phyloP scores from a whole-genome alignment of 2,797 vertebrate species.

The Onychomys leucogaster region DNA sequence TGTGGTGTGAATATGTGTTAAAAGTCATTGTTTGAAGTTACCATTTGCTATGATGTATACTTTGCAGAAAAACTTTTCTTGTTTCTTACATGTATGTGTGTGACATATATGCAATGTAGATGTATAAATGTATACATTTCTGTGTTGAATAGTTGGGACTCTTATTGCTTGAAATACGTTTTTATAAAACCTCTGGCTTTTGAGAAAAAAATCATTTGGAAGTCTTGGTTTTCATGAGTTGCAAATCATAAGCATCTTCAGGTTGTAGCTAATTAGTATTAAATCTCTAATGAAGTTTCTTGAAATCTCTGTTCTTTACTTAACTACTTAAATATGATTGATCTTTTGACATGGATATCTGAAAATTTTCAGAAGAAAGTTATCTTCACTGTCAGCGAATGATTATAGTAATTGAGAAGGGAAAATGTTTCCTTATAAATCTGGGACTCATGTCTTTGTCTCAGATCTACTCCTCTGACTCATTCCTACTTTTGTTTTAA shows the following conservation, averaged over 20 bases:
- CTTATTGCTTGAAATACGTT: constrained; percentile 42
- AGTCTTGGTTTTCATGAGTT: constrained; percentile 38
- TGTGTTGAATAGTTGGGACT: constrained; percentile 35
- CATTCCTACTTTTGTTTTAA: constrained; percentile 53
- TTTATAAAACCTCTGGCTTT: constrained; percentile 54
- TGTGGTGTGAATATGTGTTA: constrained; percentile 35
- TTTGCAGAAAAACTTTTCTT: constrained; percentile 32
- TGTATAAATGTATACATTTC: not conserved
- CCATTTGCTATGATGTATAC: constrained; percentile 44
- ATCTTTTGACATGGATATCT: not conserved
- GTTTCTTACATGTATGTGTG: not conserved
- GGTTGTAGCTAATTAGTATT: constrained; percentile 18
- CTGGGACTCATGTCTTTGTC: not conserved
- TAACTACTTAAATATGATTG: constrained; percentile 48
- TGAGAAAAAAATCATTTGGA: constrained; percentile 45
- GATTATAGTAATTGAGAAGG: constrained; percentile 16
- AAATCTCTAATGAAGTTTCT: constrained; percentile 24
- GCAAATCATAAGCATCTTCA: constrained; percentile 37
- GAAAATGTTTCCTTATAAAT: constrained; percentile 40
- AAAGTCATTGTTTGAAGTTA: constrained; percentile 45
- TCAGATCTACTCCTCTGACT: constrained; percentile 55
- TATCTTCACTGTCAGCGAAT: constrained; percentile 40
- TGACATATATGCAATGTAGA: not conserved
- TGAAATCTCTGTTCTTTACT: constrained; percentile 37
- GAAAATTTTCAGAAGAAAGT: constrained; percentile 32